phyloP scores from a whole-genome alignment of 2,113 vertebrate genomes.

The Rattus rattus region DNA sequence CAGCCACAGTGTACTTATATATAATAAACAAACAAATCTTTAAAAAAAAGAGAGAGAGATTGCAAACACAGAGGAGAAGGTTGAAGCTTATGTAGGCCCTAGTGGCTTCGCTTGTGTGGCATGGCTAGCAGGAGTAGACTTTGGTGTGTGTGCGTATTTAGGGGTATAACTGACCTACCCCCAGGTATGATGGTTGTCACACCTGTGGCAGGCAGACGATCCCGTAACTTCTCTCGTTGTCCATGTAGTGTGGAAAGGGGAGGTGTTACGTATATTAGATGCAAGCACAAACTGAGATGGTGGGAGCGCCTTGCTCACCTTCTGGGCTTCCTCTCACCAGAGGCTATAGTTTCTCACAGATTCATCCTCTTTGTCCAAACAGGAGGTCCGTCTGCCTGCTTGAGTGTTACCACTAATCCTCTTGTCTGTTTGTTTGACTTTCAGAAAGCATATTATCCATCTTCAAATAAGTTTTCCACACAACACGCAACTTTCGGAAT shows the following conservation, averaged over 20 bases:
- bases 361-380: not conserved
- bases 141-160: not conserved
- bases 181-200: not conserved
- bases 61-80: not conserved
- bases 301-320: not conserved
- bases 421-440: not conserved
- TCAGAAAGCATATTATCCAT: slow-evolving; percentile 85
- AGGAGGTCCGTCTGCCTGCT: rapidly evolving
- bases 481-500: slow-evolving; percentile 78
- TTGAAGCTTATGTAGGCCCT: not conserved
- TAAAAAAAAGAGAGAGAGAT: too few species aligned
- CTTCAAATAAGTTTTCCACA: slow-evolving; percentile 80
- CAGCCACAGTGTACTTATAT: too few species aligned
- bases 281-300: rapidly evolving
- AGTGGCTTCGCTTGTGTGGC: too few species aligned
- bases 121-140: not conserved
- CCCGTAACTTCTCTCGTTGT: rapidly evolving
- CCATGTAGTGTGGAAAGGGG: rapidly evolving
- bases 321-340: not conserved
- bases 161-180: not conserved
- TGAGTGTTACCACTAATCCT: not conserved
- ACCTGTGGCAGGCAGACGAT: too few species aligned
- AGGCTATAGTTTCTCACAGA: not conserved
- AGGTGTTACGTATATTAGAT: rapidly evolving
- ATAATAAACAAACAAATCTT: too few species aligned